These are phyloP conservation scores for Chelonus insularis DNA, from an alignment of 1,140 invertebrate species.

Conservation along the genomic window DNA sequence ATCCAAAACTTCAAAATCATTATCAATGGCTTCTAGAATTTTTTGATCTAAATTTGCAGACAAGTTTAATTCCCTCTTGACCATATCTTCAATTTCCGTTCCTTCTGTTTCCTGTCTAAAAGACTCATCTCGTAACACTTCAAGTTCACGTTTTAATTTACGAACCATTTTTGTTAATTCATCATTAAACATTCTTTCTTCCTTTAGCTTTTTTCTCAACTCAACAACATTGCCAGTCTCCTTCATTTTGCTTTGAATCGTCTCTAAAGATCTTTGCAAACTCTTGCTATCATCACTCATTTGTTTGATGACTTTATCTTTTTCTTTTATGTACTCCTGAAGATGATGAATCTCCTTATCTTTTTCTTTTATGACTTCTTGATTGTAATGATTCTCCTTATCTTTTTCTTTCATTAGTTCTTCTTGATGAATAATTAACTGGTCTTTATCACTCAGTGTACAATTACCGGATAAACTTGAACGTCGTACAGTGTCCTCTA, in stretches of 20 bases:
- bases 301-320: constrained; percentile 59
- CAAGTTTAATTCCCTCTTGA: constrained; percentile 65
- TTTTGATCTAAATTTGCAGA: constrained; percentile 65
- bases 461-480: constrained; percentile 39
- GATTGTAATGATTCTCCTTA: constrained; percentile 60
- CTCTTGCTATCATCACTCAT: constrained; percentile 62
- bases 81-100: constrained; percentile 63
- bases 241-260: constrained; percentile 60
- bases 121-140: constrained; percentile 39
- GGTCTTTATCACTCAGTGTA: constrained; percentile 36
- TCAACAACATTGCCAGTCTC: constrained; percentile 57
- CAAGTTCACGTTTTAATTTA: constrained; percentile 48
- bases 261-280: constrained; percentile 57
- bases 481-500: constrained; percentile 48
- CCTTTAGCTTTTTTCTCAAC: constrained; percentile 51
- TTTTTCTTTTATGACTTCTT: constrained; percentile 60
- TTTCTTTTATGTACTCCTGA: constrained; percentile 64
- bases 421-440: constrained; percentile 62
- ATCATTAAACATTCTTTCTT: constrained; percentile 48
- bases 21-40: constrained; percentile 62
- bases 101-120: constrained; percentile 33
- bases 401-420: constrained; percentile 65
- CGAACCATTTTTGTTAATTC: constrained; percentile 50
- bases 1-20: constrained; percentile 45
- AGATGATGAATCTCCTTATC: constrained; percentile 60